Conservation (phyloP, 2,888 invertebrate genomes). For the Andrena praecox region DNA sequence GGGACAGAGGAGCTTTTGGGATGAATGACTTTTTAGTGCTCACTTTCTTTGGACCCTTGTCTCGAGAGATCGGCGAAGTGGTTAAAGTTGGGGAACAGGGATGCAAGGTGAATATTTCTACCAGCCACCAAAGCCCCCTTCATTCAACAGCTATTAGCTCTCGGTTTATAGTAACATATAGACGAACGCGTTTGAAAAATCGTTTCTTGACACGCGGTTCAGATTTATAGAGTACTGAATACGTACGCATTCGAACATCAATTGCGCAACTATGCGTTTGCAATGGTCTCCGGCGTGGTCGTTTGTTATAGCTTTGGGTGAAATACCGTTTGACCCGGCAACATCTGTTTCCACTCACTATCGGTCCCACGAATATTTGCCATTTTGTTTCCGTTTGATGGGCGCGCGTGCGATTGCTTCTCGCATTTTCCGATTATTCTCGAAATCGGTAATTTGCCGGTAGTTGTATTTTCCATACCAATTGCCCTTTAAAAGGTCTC, state of each 20-base stretch:
- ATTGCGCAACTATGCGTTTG: slow-evolving; percentile 44
- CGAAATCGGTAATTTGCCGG: slow-evolving; percentile 26
- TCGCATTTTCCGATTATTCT: slow-evolving; percentile 10
- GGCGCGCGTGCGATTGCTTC: neutral
- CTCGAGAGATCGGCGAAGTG: too few relatives aligned
- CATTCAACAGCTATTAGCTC: too few relatives aligned
- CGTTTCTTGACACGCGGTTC: neutral
- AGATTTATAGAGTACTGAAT: slow-evolving; percentile 16
- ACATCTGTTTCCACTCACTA: slow-evolving; percentile 53
- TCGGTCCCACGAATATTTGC: slow-evolving; percentile 37
- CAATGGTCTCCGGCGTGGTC: slow-evolving; percentile 33
- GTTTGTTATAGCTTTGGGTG: slow-evolving; percentile 36
- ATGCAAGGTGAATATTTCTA: too few relatives aligned
- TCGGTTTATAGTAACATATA: too few relatives aligned
- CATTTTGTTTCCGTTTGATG: slow-evolving; percentile 27
- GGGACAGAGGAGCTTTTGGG: neutral
- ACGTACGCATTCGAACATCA: slow-evolving; percentile 48
- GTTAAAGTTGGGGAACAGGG: too few relatives aligned
- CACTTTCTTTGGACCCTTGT: too few relatives aligned
- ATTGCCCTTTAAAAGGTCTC: neutral
- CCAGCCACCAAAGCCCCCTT: too few relatives aligned
- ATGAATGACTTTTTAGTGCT: neutral
- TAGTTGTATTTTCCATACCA: neutral
- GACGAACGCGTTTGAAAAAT: neutral
- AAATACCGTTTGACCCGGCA: slow-evolving; percentile 38